These are phyloP conservation scores for Diuraphis noxia DNA, from an alignment of 1,140 invertebrate genomes.

Conservation along the genomic window DNA sequence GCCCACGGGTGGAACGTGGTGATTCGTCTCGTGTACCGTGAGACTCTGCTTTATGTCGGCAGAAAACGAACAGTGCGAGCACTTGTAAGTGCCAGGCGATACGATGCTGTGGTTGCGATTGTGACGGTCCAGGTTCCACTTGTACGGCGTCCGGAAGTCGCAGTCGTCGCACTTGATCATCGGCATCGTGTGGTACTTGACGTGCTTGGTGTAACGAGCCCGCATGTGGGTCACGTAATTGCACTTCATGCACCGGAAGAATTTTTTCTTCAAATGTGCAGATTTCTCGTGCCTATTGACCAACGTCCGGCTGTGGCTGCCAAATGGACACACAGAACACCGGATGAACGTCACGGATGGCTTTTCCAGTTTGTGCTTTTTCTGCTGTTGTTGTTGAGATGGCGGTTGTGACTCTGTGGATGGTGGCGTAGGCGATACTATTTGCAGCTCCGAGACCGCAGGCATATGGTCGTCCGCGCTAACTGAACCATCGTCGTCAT, in stretches of 20 bases:
- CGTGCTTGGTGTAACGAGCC: conserved; percentile 87
- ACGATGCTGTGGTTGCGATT: conserved; percentile 79
- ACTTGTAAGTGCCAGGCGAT: conserved; percentile 78
- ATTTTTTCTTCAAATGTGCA: conserved; percentile 67
- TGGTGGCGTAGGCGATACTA: not conserved
- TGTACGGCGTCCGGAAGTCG: conserved; percentile 89
- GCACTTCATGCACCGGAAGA: conserved; percentile 86
- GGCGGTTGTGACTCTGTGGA: too few species aligned
- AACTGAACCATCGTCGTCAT: not conserved
- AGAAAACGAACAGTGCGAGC: conserved; percentile 86
- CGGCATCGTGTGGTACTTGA: conserved; percentile 91
- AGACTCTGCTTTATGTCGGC: conserved; percentile 90
- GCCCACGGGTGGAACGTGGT: conserved; percentile 74
- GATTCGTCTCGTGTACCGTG: conserved; percentile 88
- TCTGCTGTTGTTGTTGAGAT: not conserved
- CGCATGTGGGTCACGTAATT: conserved; percentile 88
- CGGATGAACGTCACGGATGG: conserved; percentile 51
- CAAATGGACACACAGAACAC: conserved; percentile 61
- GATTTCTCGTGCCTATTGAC: conserved; percentile 63
- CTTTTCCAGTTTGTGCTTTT: conserved; percentile 44
- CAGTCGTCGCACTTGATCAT: conserved; percentile 92
- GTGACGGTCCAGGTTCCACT: conserved; percentile 91
- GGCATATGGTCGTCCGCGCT: not conserved
- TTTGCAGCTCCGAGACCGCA: not conserved
- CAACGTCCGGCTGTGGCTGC: conserved; percentile 59